Evolutionary conservation across 2,797 vertebrate species (phyloP), one percentile per base, ranked within the genome.

Genomic region (Pangasius sanitwongsei): DNA sequence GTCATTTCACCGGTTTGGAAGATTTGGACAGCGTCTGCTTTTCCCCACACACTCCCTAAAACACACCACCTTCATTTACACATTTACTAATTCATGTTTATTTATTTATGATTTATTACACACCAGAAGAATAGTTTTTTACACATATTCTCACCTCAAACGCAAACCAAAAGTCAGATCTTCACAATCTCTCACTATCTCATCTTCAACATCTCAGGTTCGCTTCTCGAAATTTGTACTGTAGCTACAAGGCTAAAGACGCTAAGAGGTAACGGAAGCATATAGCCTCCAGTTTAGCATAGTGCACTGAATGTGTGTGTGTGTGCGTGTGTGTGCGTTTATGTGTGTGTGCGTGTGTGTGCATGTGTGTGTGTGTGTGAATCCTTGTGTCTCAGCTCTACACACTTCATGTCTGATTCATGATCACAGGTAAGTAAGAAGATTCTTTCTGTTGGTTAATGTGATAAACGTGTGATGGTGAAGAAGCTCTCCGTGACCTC

Each of bases 1-100:
- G 55, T 85, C 83, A 85, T 70, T n/a, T 31, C 63, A 50, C 25
- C 20, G 12, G 3, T 8, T 85, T 89, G 88, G 16, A 81, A 81
- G n/a, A 81, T 57, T 80, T 80, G 50, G 77, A 55, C 77, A 55
- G 11, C 53, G 7, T 80, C 18, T 81, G 16, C 77, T 80, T 57
- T 80, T 57, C n/a, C 78, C 78, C 77, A 15, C 31, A 20, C 18
- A 34, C 78, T 57, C 53, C 78, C 3, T 16, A 57, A 20, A 81
- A 18, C n/a, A 80, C 48, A 16, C 11, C 48, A 16, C 1, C 50
- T 31, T 31, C 16, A 34, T 34, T 70, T 18, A 69, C 65, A 65
- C 23, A 25, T 28, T 44, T 12, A 48, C 31, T 20, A 0, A 16
- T 20, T 70, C 69, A 37, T 6, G 2, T 74, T 7, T 23, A 41